Percentiles rank a stretch among this genome's conserved stretches.
Evolutionary conservation across 2,113 vertebrate genomes (phyloP).

Genomic region (Grammomys surdaster): DNA sequence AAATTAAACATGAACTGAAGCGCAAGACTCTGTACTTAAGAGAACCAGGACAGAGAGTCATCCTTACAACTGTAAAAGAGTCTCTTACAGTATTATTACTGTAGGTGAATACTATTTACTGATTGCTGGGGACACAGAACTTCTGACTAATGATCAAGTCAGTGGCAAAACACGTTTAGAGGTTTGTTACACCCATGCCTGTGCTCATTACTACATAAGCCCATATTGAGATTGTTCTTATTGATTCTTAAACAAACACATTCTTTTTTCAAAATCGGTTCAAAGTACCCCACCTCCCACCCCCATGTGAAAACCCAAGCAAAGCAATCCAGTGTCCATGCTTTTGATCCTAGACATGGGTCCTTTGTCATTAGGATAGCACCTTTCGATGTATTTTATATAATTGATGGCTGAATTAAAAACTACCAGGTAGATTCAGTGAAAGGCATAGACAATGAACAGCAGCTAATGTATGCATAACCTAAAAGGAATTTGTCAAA

Average conservation of each 20-base stretch:
- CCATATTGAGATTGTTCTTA: neutral
- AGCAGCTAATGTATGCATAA: neutral
- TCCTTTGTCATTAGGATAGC: neutral
- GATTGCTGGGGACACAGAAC: neutral
- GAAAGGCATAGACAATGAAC: neutral
- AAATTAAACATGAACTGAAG: neutral
- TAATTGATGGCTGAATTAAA: neutral
- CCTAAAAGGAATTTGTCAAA: neutral
- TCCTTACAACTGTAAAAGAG: no score
- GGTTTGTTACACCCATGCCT: neutral
- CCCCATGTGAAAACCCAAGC: neutral
- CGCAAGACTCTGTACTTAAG: neutral
- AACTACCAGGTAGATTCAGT: neutral
- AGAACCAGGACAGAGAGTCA: neutral
- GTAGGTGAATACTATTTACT: neutral
- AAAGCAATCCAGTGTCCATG: neutral
- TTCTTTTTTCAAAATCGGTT: slow-evolving; percentile 28
- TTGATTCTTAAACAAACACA: neutral
- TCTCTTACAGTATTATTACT: slow-evolving; percentile 12
- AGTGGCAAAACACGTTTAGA: neutral
- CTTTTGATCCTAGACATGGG: neutral
- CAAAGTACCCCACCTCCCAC: neutral
- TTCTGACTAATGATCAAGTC: neutral
- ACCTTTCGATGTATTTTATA: neutral
- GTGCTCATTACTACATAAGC: neutral